Evolutionary conservation across 2,797 vertebrate genomes (phyloP).

Genomic region (Synaphobranchus kaupii): DNA sequence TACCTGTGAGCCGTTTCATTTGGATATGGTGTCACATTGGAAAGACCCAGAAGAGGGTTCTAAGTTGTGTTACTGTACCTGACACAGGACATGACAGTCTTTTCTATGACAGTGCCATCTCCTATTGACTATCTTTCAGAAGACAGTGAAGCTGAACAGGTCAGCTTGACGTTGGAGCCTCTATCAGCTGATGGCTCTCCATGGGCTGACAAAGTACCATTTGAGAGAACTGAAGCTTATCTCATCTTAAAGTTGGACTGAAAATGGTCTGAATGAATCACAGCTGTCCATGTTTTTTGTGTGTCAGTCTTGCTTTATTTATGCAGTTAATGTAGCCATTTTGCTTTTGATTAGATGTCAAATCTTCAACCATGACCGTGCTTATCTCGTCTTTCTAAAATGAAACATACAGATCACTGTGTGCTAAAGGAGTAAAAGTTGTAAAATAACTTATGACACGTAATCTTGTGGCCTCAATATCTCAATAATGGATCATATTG

Average conservation of each 20-base stretch:
- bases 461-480: background rate
- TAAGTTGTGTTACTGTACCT: background rate
- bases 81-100: background rate
- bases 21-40: background rate
- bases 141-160: conserved; percentile 18
- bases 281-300: background rate
- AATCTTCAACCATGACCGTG: background rate
- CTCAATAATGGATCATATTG: background rate
- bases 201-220: background rate
- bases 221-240: background rate
- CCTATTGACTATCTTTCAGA: background rate
- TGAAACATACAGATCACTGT: background rate
- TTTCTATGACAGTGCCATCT: background rate
- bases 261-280: background rate
- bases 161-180: background rate
- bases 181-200: background rate
- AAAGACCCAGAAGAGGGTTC: background rate
- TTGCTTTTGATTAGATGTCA: background rate
- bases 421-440: background rate
- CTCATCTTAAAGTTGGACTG: background rate
- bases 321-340: background rate
- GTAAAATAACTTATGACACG: background rate
- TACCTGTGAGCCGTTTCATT: conserved; percentile 6
- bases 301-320: background rate
- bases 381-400: background rate